Conservation (phyloP, 2,113 vertebrate genomes). For the Corapipo altera region DNA sequence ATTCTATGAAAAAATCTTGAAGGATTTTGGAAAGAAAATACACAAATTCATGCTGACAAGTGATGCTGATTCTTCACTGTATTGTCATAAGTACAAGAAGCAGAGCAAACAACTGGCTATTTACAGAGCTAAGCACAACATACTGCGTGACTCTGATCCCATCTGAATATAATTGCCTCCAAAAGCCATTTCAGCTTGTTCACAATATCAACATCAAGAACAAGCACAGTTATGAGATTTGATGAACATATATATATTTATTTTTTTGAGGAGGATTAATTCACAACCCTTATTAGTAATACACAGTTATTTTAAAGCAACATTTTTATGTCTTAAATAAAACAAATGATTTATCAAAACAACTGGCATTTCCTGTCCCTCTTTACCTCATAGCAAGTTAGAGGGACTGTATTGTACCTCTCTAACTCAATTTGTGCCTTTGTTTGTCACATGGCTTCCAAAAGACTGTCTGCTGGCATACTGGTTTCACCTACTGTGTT, state of each 20-base stretch:
- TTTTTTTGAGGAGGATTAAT: neutral
- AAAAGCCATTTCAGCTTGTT: conserved; percentile 38
- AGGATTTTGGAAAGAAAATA: neutral
- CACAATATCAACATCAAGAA: neutral
- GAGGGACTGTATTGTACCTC: neutral
- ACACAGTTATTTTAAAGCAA: neutral
- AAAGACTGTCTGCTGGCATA: neutral
- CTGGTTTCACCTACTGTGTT: neutral
- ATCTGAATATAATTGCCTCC: conserved; percentile 31
- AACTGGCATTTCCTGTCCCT: neutral
- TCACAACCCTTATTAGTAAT: neutral
- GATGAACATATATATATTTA: neutral
- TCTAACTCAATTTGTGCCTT: neutral
- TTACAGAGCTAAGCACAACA: conserved; percentile 18
- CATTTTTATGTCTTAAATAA: neutral
- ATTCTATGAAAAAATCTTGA: neutral
- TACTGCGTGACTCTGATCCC: conserved; percentile 19
- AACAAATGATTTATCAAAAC: neutral
- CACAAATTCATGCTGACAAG: neutral
- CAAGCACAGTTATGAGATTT: neutral
- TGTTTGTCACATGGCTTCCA: neutral
- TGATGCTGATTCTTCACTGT: neutral
- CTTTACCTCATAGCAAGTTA: neutral
- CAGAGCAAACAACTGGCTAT: neutral
- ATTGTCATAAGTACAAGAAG: neutral